Percentiles rank a stretch among this genome's conserved stretches.
Conservation (phyloP, 2,113 vertebrate species). For the Cepphus grylle region DNA sequence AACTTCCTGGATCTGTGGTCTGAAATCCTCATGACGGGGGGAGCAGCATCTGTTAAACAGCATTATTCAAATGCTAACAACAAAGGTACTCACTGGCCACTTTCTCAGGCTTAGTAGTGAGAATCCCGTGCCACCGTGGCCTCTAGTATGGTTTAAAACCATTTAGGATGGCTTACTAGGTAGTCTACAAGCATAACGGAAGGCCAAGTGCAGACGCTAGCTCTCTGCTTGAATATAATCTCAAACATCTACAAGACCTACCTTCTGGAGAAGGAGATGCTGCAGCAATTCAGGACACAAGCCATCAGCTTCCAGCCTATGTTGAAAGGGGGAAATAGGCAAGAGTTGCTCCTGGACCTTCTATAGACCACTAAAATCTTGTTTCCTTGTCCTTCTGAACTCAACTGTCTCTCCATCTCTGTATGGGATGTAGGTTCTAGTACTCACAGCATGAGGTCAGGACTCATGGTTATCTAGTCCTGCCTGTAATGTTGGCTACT, state of each 20-base stretch:
- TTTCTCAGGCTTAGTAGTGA: background rate
- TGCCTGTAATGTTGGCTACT: background rate
- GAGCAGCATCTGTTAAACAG: constrained; percentile 84
- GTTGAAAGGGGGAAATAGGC: background rate
- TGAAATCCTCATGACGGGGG: constrained; percentile 88
- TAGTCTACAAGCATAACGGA: background rate
- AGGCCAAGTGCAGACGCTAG: background rate
- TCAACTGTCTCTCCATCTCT: background rate
- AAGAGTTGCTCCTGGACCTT: background rate
- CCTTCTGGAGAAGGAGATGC: background rate
- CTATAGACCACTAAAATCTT: background rate
- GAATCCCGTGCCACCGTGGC: background rate
- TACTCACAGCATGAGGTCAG: background rate
- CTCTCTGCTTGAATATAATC: background rate
- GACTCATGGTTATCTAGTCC: background rate
- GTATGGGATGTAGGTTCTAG: background rate
- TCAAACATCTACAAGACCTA: background rate
- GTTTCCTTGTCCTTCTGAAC: background rate
- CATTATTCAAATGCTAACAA: constrained; percentile 76
- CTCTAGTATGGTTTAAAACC: background rate
- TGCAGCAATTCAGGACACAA: background rate
- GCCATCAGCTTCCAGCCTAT: background rate
- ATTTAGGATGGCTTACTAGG: background rate
- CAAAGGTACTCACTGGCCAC: constrained; percentile 73
- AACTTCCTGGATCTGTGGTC: constrained; percentile 88